Percentiles rank a stretch among this genome's conserved stretches.
These are phyloP conservation scores for Tipula vernalis DNA, from an alignment of 2,888 invertebrate species.

Conservation along the genomic window DNA sequence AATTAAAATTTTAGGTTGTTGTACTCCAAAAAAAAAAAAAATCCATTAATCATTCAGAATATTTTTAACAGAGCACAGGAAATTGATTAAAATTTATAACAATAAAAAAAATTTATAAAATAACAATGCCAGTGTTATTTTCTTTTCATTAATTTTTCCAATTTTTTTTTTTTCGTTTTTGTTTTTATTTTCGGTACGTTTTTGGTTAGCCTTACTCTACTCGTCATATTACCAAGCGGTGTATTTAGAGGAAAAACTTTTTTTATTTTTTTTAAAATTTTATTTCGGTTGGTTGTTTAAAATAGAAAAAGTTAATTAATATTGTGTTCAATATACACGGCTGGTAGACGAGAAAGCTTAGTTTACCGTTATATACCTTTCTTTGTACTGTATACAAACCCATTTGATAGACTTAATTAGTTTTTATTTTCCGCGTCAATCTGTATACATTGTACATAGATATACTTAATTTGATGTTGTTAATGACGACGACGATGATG, in stretches of 20 bases:
- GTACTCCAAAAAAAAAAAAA: background rate
- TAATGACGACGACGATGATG: background rate
- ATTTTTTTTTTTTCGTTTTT: background rate
- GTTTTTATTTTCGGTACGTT: background rate
- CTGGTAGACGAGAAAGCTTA: background rate
- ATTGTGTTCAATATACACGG: background rate
- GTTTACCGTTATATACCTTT: background rate
- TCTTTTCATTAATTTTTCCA: background rate
- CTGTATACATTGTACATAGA: background rate
- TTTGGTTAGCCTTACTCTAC: background rate
- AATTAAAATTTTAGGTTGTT: background rate
- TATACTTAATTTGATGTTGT: background rate
- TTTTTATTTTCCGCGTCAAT: background rate
- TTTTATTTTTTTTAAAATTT: background rate
- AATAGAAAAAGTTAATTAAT: background rate
- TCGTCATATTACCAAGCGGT: background rate
- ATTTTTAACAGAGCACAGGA: background rate
- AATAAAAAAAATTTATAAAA: background rate
- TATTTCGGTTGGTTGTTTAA: background rate
- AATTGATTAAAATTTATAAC: background rate
- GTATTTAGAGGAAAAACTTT: background rate
- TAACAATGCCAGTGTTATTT: background rate
- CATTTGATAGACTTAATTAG: background rate
- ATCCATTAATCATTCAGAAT: background rate
- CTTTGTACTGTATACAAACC: background rate